These are phyloP conservation scores for Diarsia dahlii DNA, from an alignment of 2,888 invertebrate species.

Conservation along the genomic window DNA sequence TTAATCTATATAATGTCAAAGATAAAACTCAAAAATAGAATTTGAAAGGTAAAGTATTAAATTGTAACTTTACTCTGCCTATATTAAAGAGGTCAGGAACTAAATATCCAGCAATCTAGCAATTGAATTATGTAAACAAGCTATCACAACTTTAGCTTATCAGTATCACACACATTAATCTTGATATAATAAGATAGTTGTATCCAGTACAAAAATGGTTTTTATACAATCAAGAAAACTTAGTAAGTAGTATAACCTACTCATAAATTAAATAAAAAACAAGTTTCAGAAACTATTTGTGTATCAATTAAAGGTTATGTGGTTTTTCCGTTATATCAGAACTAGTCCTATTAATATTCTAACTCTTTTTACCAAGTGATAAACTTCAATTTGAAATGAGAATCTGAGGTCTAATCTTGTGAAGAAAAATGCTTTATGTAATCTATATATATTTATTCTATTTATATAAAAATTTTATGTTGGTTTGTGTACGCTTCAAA, in stretches of 20 bases:
- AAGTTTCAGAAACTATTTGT: background rate
- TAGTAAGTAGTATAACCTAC: background rate
- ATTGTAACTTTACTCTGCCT: background rate
- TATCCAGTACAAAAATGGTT: background rate
- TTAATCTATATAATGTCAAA: background rate
- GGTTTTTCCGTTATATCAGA: slow-evolving; percentile 5
- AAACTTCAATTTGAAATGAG: slow-evolving; percentile 23
- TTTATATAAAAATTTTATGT: no score
- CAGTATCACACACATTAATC: slow-evolving; percentile 33
- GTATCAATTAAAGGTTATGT: slow-evolving; percentile 8
- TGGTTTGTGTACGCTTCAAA: no score
- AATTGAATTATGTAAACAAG: slow-evolving; percentile 20
- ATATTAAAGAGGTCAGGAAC: background rate
- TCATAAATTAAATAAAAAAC: background rate
- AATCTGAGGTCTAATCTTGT: background rate
- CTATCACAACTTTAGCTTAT: slow-evolving; percentile 21
- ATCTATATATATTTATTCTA: no score
- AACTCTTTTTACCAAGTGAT: slow-evolving; percentile 1
- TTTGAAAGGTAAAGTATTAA: background rate
- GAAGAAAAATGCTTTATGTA: no score
- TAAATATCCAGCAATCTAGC: background rate
- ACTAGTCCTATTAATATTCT: slow-evolving; percentile 9
- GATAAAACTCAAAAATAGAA: background rate
- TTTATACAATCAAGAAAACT: background rate
- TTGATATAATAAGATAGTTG: slow-evolving; percentile 23